Evolutionary conservation across 1,140 invertebrate species (phyloP).

Genomic region (Drosophila ogumai): DNA sequence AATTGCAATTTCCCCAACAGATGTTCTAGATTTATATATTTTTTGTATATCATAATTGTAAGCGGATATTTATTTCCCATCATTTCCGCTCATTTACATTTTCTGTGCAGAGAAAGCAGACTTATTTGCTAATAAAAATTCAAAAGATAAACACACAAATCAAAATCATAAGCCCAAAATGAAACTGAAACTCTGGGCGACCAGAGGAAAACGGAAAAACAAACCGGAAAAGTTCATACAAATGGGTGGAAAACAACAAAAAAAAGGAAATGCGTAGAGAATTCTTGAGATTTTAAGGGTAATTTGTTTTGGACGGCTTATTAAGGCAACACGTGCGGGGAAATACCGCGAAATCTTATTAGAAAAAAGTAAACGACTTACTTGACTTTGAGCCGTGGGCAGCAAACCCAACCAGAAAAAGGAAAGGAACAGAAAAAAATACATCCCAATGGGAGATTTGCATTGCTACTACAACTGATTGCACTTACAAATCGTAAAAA

Average conservation of each 20-base stretch:
- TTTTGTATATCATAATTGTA: constrained; percentile 25
- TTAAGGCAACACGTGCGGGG: constrained; percentile 70
- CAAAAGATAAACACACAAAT: constrained; percentile 80
- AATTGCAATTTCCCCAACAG: constrained; percentile 66
- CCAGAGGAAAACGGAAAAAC: constrained; percentile 1
- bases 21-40: constrained; percentile 22
- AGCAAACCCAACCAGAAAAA: neutral
- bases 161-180: constrained; percentile 66
- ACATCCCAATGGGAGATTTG: constrained; percentile 30
- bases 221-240: constrained; percentile 31
- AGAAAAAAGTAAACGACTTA: constrained; percentile 74
- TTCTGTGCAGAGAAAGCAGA: constrained; percentile 4
- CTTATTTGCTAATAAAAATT: constrained; percentile 67
- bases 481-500: constrained; percentile 53
- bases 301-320: constrained; percentile 59
- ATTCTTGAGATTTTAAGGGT: constrained; percentile 64
- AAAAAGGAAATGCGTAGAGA: constrained; percentile 32
- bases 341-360: constrained; percentile 77
- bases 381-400: constrained; percentile 61
- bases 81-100: constrained; percentile 75
- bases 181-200: constrained; percentile 53
- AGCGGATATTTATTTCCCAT: constrained; percentile 66
- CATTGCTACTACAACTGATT: constrained; percentile 49
- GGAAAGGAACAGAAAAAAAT: neutral
- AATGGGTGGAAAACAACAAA: constrained; percentile 38